Conservation (phyloP, 2,888 invertebrate species). For the Tetragonula carbonaria region DNA sequence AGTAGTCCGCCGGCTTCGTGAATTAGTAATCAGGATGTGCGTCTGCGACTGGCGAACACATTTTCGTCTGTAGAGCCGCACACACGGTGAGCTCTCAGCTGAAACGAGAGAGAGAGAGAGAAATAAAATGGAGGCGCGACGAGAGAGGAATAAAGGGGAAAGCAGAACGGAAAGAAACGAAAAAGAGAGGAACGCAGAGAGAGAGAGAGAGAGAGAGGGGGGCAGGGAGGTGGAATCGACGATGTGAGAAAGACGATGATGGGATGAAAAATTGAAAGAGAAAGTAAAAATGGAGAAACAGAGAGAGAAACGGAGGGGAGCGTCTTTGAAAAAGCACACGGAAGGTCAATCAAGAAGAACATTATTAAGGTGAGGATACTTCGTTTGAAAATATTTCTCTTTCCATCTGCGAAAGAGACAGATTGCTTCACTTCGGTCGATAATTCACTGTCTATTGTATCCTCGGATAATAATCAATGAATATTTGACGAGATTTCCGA, state of each 20-base stretch:
- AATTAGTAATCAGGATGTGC: constrained; percentile 82
- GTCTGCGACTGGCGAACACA: constrained; percentile 63
- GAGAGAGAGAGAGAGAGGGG: background rate
- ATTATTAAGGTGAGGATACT: background rate
- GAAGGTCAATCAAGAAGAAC: too few relatives aligned
- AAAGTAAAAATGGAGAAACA: constrained; percentile 51
- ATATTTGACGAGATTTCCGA: background rate
- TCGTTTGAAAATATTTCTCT: too few relatives aligned
- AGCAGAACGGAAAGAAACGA: constrained; percentile 17
- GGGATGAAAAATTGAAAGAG: constrained; percentile 55
- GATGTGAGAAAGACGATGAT: constrained; percentile 27
- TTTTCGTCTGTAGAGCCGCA: constrained; percentile 60
- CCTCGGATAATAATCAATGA: too few relatives aligned
- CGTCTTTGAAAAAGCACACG: background rate
- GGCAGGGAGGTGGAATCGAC: background rate
- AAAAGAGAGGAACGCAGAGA: constrained; percentile 6
- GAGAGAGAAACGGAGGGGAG: constrained; percentile 7
- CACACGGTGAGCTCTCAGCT: too few relatives aligned
- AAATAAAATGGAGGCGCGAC: background rate
- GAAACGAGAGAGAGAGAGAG: too few relatives aligned
- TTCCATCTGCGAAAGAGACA: too few relatives aligned
- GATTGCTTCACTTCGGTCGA: background rate
- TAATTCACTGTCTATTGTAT: background rate
- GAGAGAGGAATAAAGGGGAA: background rate
- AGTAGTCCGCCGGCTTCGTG: constrained; percentile 80